Evolutionary conservation across 1,140 invertebrate species (phyloP), one percentile per base, ranked within the genome.

Genomic region (Apis laboriosa): DNA sequence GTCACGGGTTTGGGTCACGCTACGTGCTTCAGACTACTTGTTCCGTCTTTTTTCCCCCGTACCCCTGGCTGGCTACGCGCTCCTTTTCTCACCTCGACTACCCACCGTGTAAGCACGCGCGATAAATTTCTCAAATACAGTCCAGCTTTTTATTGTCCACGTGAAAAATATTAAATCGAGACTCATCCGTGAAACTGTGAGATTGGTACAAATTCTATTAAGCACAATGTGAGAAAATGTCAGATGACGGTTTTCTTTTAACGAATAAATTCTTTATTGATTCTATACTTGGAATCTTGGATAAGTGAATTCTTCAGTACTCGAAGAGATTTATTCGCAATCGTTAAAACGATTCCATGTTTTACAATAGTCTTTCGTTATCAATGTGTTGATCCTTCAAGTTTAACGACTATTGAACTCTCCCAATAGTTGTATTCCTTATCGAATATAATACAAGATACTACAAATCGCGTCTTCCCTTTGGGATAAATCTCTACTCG

Each of bases 1-100:
- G 92, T 93, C 92, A 92, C 91, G 92, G 89, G 86, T 91, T 90
- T 89, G 86, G 89, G 85, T 92, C 89, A 91, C 91, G 89, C 81
- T 84, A 86, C 86, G 77, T 83, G 85, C 88, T 71, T 61, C 84
- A 43, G 24, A 70, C 83, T 82, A 86, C 76, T 84, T 70, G 72
- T 56, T 58, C 67, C 43, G 21, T 71, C 68, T 49, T 73, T 68
- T 70, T 79, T 34, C 15, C 49, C 61, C 24, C 21, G 21, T n/a
- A n/a, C 24, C 4, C 58, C 9, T n/a, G 0, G 21, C 28, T 13
- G 13, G 2, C 19, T 64, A 49, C 34, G 7, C 28, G 21, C 63
- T 43, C 21, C n/a, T 58, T 61, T 53, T 68, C 68, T 81, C n/a
- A n/a, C 77, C 78, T 63, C 68, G 82, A 19, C 76, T 86, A 49